Base-by-base conservation (phyloP, 2,113 vertebrate species). In the Picathartes gymnocephalus region DNA sequence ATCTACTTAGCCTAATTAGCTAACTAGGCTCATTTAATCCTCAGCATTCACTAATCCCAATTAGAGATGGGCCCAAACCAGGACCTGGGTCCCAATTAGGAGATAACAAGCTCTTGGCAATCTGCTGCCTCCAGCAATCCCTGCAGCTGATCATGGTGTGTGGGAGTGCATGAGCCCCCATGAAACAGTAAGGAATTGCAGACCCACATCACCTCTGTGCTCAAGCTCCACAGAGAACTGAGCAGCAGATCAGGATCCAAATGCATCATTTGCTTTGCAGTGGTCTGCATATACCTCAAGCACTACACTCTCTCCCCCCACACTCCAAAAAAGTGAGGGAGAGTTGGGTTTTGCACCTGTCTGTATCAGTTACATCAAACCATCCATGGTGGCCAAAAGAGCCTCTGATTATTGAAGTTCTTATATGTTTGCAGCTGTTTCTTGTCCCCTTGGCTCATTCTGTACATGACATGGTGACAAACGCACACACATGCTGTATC, bases 11-110 rank as follows among this genome's bases (percentile, higher is more conserved):
- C 57, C 54, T 90, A 53, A 83, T 88, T 83, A 92, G 37, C 74
- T 69, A 86, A 51, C 28, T 37, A 88, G 70, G 40, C 15, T 94
- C n/a, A 80, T 85, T 87, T 85, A 72, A 50, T 88, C 88, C 79
- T 80, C 68, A 80, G n/a, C 28, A 69, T 80, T 82, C 28, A 23
- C 82, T 77, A 86, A 56, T 79, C n/a, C 53, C 11, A 57, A 21
- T 79, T 80, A 92, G 44, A 65, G 28, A 48, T 58, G 18, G 61
- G 66, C 50, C 44, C 83, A 84, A 94, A 93, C 39, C 31, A 76
- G 37, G n/a, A 76, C 25, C 48, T 56, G 8, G 35, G 22, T 89
- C 44, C 50, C 70, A 85, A 71, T 91, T 87, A 92, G 51, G 24
- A 81, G 39, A 61, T 84, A 78, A 54, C 33, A 54, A 90, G 35